Evolutionary conservation across 2,113 vertebrate genomes (phyloP), one percentile per base, ranked within the genome.

Genomic region (Sinocyclocheilus grahami): DNA sequence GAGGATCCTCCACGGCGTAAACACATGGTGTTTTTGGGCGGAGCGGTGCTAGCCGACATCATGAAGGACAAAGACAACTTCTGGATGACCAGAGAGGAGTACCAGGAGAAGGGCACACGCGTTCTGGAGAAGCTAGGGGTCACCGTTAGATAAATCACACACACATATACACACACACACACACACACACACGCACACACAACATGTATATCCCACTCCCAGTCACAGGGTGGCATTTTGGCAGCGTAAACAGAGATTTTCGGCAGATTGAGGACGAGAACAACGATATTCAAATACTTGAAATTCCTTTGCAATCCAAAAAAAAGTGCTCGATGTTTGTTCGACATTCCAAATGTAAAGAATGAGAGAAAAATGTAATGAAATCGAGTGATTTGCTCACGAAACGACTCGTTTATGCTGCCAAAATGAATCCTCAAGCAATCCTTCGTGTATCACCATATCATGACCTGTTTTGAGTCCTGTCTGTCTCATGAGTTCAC

Each of bases 51-150:
- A 55, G 97, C 97, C 0, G 97, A 98, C 90, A 98, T 98, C 95
- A 98, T 98, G 97, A 98, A 98, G 91, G 97, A 98, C 94, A 98
- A 98, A 94, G 97, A 98, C 94, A 98, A 97, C 95, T 98, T 98
- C 93, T 98, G 97, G 97, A 95, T 98, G 96, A 98, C 97, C 79
- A 48, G 97, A 85, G 96, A 98, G 89, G 97, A 98, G 87, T 98
- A 98, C 90, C 93, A 97, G 88, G 97, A 98, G 88, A 98, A 97
- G 92, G 46, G 46, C 46, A 95, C 95, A 37, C 95, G 96, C 3
- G 97, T 98, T 87, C 95, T 98, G 90, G 97, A 98, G 95, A 98
- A 98, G 91, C 96, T 98, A 20, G 97, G 97, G 3, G 97, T 98
- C 94, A 97, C 97, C 79, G 96, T 98, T 92, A 97, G 97, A 97